Evolutionary conservation across 2,888 invertebrate genomes (phyloP).

Genomic region (Agrochola lota): DNA sequence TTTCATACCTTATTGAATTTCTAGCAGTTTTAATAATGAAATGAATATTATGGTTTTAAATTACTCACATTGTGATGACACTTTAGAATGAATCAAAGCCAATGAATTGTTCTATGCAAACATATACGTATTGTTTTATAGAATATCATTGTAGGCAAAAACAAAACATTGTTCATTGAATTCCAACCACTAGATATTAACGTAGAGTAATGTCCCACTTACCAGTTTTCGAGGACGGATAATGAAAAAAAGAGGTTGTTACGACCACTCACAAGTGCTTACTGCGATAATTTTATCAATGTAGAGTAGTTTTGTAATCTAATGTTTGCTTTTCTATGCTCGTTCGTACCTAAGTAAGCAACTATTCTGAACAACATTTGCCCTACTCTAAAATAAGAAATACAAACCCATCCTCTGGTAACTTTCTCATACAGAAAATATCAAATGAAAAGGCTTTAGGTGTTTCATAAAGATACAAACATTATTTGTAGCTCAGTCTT

Average conservation of each 20-base stretch:
- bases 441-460: background rate
- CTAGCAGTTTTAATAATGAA: background rate
- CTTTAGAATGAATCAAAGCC: background rate
- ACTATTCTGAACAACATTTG: background rate
- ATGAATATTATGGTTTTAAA: constrained; percentile 6
- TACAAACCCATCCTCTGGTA: background rate
- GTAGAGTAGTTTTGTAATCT: constrained; percentile 23
- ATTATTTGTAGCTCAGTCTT: constrained; percentile 11
- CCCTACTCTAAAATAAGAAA: constrained; percentile 6
- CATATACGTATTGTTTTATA: constrained; percentile 1
- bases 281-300: constrained; percentile 20
- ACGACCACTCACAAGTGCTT: constrained; percentile 11
- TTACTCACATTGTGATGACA: constrained; percentile 5
- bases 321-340: background rate
- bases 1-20: constrained; percentile 11
- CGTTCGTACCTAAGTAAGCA: background rate
- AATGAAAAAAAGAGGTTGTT: constrained; percentile 13
- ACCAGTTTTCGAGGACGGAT: constrained; percentile 17
- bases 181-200: background rate
- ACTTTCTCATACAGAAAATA: background rate
- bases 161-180: constrained; percentile 1
- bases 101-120: background rate
- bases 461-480: constrained; percentile 4
- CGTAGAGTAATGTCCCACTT: background rate
- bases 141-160: background rate